A percentile compares a stretch with the other conserved stretches of the same genome.
phyloP scores from a whole-genome alignment of 2,888 invertebrate species.

The Calliscelio sp. region DNA sequence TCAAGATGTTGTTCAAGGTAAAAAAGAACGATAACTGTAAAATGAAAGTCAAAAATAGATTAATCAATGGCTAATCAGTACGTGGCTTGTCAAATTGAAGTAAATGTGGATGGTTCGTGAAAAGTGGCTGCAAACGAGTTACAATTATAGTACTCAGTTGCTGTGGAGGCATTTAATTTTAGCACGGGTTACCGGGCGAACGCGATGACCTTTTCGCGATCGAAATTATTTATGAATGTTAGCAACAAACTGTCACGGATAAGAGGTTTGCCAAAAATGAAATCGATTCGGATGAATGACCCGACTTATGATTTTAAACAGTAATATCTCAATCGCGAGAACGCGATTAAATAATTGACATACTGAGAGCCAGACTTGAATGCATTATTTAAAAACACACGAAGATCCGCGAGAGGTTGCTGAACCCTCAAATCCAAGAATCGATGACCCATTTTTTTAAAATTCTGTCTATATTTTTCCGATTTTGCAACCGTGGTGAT shows the following conservation, averaged over 20 bases:
- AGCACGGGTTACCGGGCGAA: slow-evolving; percentile 15
- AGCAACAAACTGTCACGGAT: not conserved
- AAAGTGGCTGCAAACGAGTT: not conserved
- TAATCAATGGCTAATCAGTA: too few species aligned
- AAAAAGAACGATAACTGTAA: too few species aligned
- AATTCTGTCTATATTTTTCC: not conserved
- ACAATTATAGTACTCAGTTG: not conserved
- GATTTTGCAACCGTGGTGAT: slow-evolving; percentile 2
- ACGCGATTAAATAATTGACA: slow-evolving; percentile 49
- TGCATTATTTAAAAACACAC: slow-evolving; percentile 55
- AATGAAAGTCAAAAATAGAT: not conserved
- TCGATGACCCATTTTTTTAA: slow-evolving; percentile 56
- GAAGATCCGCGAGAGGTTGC: slow-evolving; percentile 30
- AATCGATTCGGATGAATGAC: slow-evolving; percentile 20
- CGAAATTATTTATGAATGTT: slow-evolving; percentile 10
- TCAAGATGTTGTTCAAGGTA: too few species aligned
- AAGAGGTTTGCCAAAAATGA: not conserved
- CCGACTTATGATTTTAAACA: slow-evolving; percentile 18
- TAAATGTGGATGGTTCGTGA: not conserved
- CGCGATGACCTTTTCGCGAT: not conserved
- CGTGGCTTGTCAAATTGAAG: not conserved
- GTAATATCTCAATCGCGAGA: slow-evolving; percentile 37
- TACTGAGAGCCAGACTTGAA: slow-evolving; percentile 34
- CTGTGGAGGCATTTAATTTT: slow-evolving; percentile 10
- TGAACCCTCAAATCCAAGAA: slow-evolving; percentile 48